Evolutionary conservation across 1,140 invertebrate species (phyloP), one percentile per base, ranked within the genome.

Genomic region (Micrasema minimum): DNA sequence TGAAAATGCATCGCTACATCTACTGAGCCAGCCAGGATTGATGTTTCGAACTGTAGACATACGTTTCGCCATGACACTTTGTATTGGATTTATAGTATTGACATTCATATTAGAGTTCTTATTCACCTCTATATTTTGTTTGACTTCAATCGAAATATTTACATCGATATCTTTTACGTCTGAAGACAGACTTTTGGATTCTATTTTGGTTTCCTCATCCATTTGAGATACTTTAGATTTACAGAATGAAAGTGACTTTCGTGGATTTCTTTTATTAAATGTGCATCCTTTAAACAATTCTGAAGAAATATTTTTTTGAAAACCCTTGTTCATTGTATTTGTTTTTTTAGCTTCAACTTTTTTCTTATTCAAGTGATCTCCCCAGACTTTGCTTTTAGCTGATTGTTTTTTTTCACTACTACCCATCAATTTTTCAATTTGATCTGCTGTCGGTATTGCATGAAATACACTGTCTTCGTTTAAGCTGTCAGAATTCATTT

Each of bases 231-330:
- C 7, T 31, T 31, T 31, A 10, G 57, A 53, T 50, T 68, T 66
- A 20, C 55, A 31, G 35, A 50, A 43, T 2, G 85, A 81, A n/a
- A 88, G 70, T 0, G 88, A 87, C 80, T 93, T 93, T 77, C 91
- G 85, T 11, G 91, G 91, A 84, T 93, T 93, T 69, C 91, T 82
- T 77, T 92, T 89, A 20, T 86, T 85, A 80, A 93, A 90, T 77
- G 82, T 89, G 65, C 88, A 85, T 45, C 86, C 87, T 41, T 87
- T 84, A 80, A 93, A 93, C 61, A 92, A 82, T 78, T 93, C 92
- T 76, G 91, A 86, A 2, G 88, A 87, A n/a, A 90, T 76, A 72
- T 76, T 71, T 75, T 76, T 81, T 31, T 48, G 72, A 51, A 14
- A 57, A 50, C 59, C 76, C 59, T 66, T 72, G 22, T 23, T 53